Evolutionary conservation across 64 coral and sea anemone genomes (phyloP), one percentile per base, ranked within the genome.

Genomic region (Stichodactyla helianthus): DNA sequence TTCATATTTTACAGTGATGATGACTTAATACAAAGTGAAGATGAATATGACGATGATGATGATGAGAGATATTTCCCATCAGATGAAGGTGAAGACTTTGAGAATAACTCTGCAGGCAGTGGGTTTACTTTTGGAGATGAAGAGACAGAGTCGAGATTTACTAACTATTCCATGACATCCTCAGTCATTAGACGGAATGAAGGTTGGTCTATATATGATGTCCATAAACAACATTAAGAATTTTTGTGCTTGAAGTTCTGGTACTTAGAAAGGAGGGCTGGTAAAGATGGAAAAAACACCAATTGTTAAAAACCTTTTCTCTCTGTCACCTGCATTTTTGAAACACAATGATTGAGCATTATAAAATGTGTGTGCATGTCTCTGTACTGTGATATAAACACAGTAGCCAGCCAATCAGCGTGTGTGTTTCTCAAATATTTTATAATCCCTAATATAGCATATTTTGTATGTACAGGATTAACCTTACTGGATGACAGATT

Each of bases 131-230:
- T 96, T 89, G 93, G 94, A 35, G 85, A 88, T 22, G 97, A 99
- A 60, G 95, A 98, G 89, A 99, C 87, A 51, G 87, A 94, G 4
- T 92, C 97, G 50, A 94, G 88, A 83, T 99, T 99, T 82, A 95
- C 97, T 82, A 92, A 82, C 79, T 99, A 99, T 87, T 99, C 97
- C 20, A 79, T 99, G 93, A 95, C 90, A 26, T 99, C 97, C 68
- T 99, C 97, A 19, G 93, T 99, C 16, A 85, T 99, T 27, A 88
- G 91, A 84, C 82, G 97, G 44, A 99, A 85, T 86, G 85, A 99
- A 91, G 97, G 93, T 90, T 74, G 68, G 68, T 74, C 22, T 4
- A 74, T 35, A 12, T 74, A 14, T 74, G 2, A 27, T 71, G 17
- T 64, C n/a, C n/a, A n/a, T n/a, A n/a, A n/a, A n/a, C n/a, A n/a